These are phyloP conservation scores for Athrips mouffetella DNA, from an alignment of 2,888 invertebrate genomes.

Conservation along the genomic window DNA sequence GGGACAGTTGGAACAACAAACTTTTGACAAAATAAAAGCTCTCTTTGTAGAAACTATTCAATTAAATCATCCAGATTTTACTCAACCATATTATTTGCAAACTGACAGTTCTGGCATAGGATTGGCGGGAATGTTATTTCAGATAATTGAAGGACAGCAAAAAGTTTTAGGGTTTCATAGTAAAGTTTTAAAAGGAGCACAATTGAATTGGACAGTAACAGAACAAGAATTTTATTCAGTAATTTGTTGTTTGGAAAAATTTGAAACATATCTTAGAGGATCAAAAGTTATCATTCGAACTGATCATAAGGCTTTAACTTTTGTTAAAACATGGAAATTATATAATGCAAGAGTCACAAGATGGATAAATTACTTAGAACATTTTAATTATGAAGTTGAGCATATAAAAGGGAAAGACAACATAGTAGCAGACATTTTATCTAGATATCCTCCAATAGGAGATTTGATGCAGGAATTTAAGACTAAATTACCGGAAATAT, in stretches of 20 bases:
- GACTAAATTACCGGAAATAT: background rate
- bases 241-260: constrained; percentile 26
- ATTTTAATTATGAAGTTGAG: too few species aligned
- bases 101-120: constrained; percentile 27
- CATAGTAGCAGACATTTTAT: constrained; percentile 19
- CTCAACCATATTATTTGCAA: background rate
- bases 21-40: constrained; percentile 24
- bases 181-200: constrained; percentile 20
- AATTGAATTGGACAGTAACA: constrained; percentile 28
- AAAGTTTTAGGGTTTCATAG: constrained; percentile 25
- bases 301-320: constrained; percentile 32
- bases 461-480: too few species aligned
- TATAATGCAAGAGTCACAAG: constrained; percentile 25
- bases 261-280: constrained; percentile 30
- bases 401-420: constrained; percentile 20
- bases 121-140: constrained; percentile 26
- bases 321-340: constrained; percentile 26
- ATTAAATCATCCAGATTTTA: constrained; percentile 11
- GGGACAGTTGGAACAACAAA: constrained; percentile 12
- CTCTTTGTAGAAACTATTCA: constrained; percentile 19
- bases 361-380: constrained; percentile 28
- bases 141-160: constrained; percentile 19
- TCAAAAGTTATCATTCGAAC: constrained; percentile 24
- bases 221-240: constrained; percentile 29
- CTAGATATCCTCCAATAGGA: constrained; percentile 21